phyloP scores from a whole-genome alignment of 2,888 invertebrate genomes.

The Erebia aethiops region DNA sequence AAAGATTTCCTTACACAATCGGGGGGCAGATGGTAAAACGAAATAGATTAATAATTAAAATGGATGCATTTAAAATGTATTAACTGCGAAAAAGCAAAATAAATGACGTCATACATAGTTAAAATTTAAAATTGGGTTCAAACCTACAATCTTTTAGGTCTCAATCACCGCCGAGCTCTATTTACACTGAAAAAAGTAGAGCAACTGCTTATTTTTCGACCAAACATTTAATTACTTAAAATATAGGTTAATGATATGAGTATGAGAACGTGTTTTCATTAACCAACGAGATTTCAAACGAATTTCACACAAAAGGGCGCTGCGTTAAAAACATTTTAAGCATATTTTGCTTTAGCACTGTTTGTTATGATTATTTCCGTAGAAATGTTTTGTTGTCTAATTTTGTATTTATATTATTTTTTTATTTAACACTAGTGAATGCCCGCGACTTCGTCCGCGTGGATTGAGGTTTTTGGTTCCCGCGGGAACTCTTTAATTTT shows the following conservation, averaged over 20 bases:
- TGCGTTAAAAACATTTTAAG: constrained; percentile 14
- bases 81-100: no score
- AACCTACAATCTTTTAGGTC: neutral
- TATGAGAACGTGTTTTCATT: constrained; percentile 17
- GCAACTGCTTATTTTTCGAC: constrained; percentile 7
- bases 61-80: no score
- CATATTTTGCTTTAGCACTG: constrained; percentile 8
- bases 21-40: no score
- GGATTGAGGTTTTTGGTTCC: no score
- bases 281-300: constrained; percentile 20
- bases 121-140: neutral
- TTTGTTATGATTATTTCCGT: constrained; percentile 6
- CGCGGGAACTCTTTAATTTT: no score
- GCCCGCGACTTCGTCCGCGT: no score
- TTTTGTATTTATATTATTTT: neutral
- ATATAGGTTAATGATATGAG: constrained; percentile 24
- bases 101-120: no score
- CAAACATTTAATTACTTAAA: constrained; percentile 24
- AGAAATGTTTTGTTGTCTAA: neutral
- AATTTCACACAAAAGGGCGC: constrained; percentile 19
- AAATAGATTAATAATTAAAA: no score
- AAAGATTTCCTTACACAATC: no score
- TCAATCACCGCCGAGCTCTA: neutral
- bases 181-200: constrained; percentile 6
- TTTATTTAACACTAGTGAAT: no score